Conservation (phyloP, 2,888 invertebrate species). For the Megalurothrips usitatus region DNA sequence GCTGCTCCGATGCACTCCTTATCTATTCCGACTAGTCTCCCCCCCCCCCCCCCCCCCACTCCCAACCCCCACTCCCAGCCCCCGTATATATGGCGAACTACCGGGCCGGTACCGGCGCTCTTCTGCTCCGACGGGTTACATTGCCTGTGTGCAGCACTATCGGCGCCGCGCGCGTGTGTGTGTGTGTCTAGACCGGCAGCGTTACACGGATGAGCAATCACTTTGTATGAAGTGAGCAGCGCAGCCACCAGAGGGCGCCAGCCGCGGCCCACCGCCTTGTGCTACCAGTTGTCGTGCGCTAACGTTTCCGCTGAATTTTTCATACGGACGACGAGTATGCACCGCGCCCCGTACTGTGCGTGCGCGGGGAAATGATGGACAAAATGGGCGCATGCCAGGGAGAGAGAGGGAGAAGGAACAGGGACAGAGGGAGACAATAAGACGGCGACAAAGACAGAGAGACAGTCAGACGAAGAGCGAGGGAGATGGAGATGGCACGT, state of each 20-base stretch:
- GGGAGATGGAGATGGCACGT: neutral
- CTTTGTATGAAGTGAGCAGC: no score
- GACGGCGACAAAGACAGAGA: neutral
- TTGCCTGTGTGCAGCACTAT: neutral
- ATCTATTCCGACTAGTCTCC: neutral
- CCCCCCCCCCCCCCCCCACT: neutral
- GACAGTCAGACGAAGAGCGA: neutral
- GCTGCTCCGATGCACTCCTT: neutral
- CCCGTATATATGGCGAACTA: neutral
- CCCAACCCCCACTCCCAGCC: neutral
- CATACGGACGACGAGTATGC: no score
- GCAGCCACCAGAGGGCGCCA: no score
- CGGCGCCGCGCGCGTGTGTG: neutral
- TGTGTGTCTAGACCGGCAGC: no score
- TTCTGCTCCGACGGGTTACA: neutral
- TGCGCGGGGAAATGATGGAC: no score
- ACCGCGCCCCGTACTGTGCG: no score
- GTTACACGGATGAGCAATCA: no score
- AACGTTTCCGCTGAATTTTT: no score
- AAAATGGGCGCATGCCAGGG: no score
- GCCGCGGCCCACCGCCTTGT: no score
- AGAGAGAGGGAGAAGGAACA: neutral
- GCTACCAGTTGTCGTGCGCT: no score
- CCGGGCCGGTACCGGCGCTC: neutral
- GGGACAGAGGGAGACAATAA: neutral